Evolutionary conservation across 2,113 vertebrate species (phyloP).

Genomic region (Sander vitreus): DNA sequence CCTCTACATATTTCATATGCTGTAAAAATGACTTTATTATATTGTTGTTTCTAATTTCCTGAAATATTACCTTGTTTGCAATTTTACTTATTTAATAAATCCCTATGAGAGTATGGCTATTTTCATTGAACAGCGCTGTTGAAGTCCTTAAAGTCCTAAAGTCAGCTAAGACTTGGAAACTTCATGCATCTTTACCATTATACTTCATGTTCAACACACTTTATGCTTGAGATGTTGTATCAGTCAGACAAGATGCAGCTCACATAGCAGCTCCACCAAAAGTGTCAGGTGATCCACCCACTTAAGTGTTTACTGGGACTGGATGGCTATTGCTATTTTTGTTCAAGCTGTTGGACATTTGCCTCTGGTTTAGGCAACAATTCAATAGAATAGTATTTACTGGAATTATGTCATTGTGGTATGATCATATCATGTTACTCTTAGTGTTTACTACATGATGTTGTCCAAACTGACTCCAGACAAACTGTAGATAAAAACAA

Average conservation of each 20-base stretch:
- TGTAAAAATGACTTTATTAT: slow-evolving; percentile 62
- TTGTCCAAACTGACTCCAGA: not conserved
- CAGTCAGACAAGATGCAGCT: not conserved
- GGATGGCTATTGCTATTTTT: not conserved
- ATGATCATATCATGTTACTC: not conserved
- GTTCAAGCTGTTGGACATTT: not conserved
- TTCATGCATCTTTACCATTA: not conserved
- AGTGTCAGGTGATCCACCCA: not conserved
- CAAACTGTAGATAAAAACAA: not conserved
- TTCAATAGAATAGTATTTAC: not conserved
- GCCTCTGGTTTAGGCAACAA: not conserved
- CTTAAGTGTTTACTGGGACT: not conserved
- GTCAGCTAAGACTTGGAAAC: slow-evolving; percentile 6
- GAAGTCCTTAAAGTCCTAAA: slow-evolving; percentile 25
- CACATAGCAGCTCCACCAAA: not conserved
- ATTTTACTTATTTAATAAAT: slow-evolving; percentile 57
- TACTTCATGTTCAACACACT: slow-evolving; percentile 1
- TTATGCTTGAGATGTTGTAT: not conserved
- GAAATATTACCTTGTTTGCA: slow-evolving; percentile 57
- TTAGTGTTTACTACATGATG: not conserved
- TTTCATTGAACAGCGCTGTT: slow-evolving; percentile 26
- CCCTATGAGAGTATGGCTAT: slow-evolving; percentile 3
- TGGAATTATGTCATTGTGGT: not conserved
- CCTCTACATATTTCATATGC: slow-evolving; percentile 61
- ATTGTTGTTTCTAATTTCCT: slow-evolving; percentile 54